Base-by-base conservation (phyloP, 1,140 invertebrate species). In the Wasmannia auropunctata region DNA sequence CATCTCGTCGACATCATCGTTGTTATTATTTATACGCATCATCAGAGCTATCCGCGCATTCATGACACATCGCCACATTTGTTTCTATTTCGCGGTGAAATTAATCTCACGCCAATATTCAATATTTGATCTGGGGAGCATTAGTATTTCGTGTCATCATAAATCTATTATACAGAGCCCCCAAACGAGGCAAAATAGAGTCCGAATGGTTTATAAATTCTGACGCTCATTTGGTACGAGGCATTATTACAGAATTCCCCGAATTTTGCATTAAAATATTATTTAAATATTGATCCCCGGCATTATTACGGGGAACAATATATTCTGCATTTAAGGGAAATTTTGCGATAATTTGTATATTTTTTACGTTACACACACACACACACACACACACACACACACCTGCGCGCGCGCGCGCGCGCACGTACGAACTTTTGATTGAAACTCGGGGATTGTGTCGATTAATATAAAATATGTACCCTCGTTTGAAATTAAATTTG, bases 391-490 rank as follows among this genome's bases (percentile, higher is more conserved):
- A 43, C 43, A 43, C 4, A 43, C 60, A 19, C 14, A 43, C 3
- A n/a, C n/a, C n/a, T n/a, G n/a, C n/a, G n/a, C n/a, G n/a, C n/a
- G n/a, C n/a, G n/a, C n/a, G n/a, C n/a, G n/a, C n/a, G n/a, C 63
- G 14, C 4, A 28, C 37, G 65, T 43, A n/a, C 34, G 19, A 37
- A 60, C 37, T 60, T 74, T 74, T 60, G 67, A 83, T 83, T 83
- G 79, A 83, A 83, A 83, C 22, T 19, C 14, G 51, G 76, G 37
- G 37, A 80, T 80, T 80, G 77, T 70, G 77, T 80, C 77, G 77
- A 83, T 83, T 83, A 74, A 83, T 83, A 83, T 83, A 83, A 83
- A 83, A 83, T 83, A 74, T 83, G 79, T 83, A 74, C 65, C n/a
- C 37, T 58, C 37, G 54, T 40, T 37, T 83, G 67, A 83, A 83